A percentile compares a stretch with the other conserved stretches of the same genome.
phyloP scores from a whole-genome alignment of 2,113 vertebrate genomes.

The Symphodus melops region DNA sequence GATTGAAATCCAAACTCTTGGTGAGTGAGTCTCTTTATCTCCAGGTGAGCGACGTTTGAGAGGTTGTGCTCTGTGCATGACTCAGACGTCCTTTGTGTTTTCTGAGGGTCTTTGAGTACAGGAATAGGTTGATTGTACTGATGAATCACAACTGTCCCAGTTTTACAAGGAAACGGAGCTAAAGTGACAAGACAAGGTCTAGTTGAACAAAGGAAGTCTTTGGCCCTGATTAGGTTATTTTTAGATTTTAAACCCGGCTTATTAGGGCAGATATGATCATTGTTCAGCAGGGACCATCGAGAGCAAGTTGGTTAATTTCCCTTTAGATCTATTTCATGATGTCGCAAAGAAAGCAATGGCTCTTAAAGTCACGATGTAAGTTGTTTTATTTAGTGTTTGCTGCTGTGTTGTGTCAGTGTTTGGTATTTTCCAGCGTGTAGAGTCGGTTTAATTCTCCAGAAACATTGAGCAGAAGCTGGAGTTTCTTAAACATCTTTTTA shows the following conservation, averaged over 20 bases:
- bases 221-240: slow-evolving; percentile 19
- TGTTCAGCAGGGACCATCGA: not conserved
- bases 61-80: slow-evolving; percentile 16
- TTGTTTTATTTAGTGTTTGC: slow-evolving; percentile 31
- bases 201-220: slow-evolving; percentile 26
- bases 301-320: not conserved
- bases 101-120: slow-evolving; percentile 38
- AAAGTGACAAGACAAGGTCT: slow-evolving; percentile 28
- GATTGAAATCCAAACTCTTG: not conserved
- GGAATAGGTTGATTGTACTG: slow-evolving; percentile 25
- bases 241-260: slow-evolving; percentile 7
- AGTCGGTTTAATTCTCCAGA: slow-evolving; percentile 12
- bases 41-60: slow-evolving; percentile 1
- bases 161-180: slow-evolving; percentile 34
- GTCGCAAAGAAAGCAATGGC: not conserved
- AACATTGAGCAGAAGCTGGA: slow-evolving; percentile 5
- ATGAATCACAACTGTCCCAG: slow-evolving; percentile 56
- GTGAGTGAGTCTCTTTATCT: not conserved
- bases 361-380: slow-evolving; percentile 19
- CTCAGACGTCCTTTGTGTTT: slow-evolving; percentile 17
- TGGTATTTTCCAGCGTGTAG: slow-evolving; percentile 33
- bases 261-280: slow-evolving; percentile 2
- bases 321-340: not conserved
- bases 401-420: slow-evolving; percentile 7
- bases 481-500: slow-evolving; percentile 2